phyloP scores from a whole-genome alignment of 2,113 vertebrate species.

The Ammodytes dubius region DNA sequence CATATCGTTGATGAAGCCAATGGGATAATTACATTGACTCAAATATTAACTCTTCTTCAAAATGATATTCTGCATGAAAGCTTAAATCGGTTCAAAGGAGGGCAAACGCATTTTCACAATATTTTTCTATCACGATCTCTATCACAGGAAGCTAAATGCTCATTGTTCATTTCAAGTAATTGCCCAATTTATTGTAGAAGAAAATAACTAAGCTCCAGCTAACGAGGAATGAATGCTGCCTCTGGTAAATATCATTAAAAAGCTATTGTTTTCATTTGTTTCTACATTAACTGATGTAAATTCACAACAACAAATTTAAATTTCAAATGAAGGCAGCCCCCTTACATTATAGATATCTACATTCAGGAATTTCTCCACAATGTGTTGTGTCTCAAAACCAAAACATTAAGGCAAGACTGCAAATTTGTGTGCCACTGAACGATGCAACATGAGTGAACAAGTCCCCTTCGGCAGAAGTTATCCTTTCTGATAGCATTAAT shows the following conservation, averaged over 20 bases:
- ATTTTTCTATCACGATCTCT: neutral
- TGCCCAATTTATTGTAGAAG: neutral
- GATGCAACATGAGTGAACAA: slow-evolving; percentile 14
- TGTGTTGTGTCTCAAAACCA: slow-evolving; percentile 13
- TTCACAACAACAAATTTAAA: slow-evolving; percentile 1
- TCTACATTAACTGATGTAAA: slow-evolving; percentile 21
- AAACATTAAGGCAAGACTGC: neutral
- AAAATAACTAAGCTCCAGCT: neutral
- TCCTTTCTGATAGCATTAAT: slow-evolving; percentile 2
- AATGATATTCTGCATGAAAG: neutral
- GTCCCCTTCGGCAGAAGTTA: neutral
- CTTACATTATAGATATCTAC: neutral
- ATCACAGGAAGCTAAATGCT: neutral
- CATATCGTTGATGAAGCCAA: neutral
- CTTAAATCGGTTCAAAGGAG: neutral
- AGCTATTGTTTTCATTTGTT: slow-evolving; percentile 5
- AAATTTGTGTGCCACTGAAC: neutral
- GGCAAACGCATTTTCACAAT: neutral
- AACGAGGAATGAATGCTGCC: slow-evolving; percentile 23
- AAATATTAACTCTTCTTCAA: neutral
- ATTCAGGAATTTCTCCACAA: neutral
- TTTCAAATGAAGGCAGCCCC: slow-evolving; percentile 11
- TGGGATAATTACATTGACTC: neutral
- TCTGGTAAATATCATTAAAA: slow-evolving; percentile 28
- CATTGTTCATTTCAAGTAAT: neutral